Evolutionary conservation across 2,113 vertebrate genomes (phyloP), one percentile per base, ranked within the genome.

Genomic region (Cinclus mexicanus): DNA sequence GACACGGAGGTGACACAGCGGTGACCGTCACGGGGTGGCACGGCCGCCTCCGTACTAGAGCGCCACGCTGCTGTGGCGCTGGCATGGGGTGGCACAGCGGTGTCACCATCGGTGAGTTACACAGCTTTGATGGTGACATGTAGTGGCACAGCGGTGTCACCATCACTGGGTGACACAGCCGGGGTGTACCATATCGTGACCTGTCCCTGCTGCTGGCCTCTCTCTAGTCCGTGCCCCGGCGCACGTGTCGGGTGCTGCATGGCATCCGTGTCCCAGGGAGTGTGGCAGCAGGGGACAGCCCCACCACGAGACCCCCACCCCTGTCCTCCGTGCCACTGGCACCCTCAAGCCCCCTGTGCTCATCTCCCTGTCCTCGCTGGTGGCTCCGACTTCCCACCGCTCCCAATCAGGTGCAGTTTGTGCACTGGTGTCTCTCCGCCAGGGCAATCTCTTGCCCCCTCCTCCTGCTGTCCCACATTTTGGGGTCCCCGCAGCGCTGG

Each of bases 241-340:
- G 3, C 67, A 3, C 13, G 23, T 14, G 29, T 44, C 0, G 3
- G 31, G 4, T 3, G 10, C 22, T 14, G n/a, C 68, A 1, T 0
- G 14, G 33, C 35, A 35, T 10, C 59, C 46, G 1, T 31, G 47
- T 83, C 28, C 35, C 37, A 1, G 9, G 12, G 17, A 8, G 12
- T 1, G 67, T 44, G 61, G 21, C 67, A 39, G 37, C 31, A 55
- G 49, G 65, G 57, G 56, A 41, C 42, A 11, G 29, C 37, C 42
- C 26, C 39, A 23, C 41, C 33, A 10, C 21, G 33, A 24, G 16
- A 37, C 22, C 18, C 25, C 6, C 29, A 7, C 3, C 6, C 12
- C 12, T 63, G 29, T 25, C 25, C 56, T 41, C 39, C 2, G 4
- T 4, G 7, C 47, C 10, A 1, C 44, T 35, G 64, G 8, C 64